Base-by-base conservation (phyloP, 2,113 vertebrate genomes). In the Paracanthobrama guichenoti region DNA sequence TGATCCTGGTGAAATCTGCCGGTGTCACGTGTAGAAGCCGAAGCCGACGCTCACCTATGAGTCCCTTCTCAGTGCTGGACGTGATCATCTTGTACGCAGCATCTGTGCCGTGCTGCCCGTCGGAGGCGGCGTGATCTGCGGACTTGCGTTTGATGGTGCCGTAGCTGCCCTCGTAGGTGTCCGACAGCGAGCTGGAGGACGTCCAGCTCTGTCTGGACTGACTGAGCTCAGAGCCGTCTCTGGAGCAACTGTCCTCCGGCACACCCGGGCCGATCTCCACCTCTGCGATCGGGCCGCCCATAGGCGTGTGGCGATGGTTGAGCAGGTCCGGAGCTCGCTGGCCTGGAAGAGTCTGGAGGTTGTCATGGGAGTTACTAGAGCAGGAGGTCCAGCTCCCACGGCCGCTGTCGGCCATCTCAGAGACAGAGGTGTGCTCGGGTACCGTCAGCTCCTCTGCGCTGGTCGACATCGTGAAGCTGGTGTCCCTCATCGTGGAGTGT, bases 351-450 rank as follows among this genome's bases (percentile, higher is more conserved):
- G 91, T 96, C 92, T 98, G 98, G 92, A 99, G 96, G 90, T 96
- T 98, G 91, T 99, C 98, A 57, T 99, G 97, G 72, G 97, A 98
- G 81, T 94, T 98, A 89, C 96, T 98, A 4, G 97, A 99, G 92
- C 97, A 98, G 18, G 97, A 99, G 22, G 97, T 99, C 97, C 97
- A 99, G 92, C 97, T 99, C 69, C 97, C 97, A 18, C 97, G 96
- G 59, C 98, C 98, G 16, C 97, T 98, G 84, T 99, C 97, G 0
- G 92, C 96, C 48, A 95, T 94, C 90, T 98, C 97, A 10, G 96
- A 79, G 64, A 35, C 84, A 0, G 90, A 92, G 83, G 94, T 83
- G 46, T 96, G 96, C n/a, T 98, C 97, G 0, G 95, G 96, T 0
- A 95, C 96, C 80, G 94, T 94, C 90, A 97, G 95, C 94, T 98